Base-by-base conservation (phyloP, 2,797 vertebrate genomes). In the Scolopax bukidnonensis region DNA sequence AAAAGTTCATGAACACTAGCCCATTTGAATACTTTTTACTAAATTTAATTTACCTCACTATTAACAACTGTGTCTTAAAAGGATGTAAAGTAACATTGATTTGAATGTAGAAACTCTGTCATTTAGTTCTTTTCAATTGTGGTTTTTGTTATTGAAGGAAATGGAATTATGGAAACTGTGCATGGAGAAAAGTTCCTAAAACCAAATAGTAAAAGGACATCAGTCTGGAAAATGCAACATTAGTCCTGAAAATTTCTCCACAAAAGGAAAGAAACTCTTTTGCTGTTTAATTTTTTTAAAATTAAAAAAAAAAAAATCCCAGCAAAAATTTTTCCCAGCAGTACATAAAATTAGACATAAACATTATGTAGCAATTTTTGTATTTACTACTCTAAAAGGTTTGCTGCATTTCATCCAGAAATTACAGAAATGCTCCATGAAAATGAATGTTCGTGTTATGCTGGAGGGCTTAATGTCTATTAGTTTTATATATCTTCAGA, bases 21-120 rank as follows among this genome's bases (percentile, higher is more conserved):
- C 41, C 67, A 81, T 94, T 95, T 91, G 77, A 94, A 76, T 87
- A 90, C 64, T 28, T 51, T 86, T 63, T 67, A 12, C 53, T 92
- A 50, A 94, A 94, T 84, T 76, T 87, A 94, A 97, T 93, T 96
- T 93, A 86, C 54, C 51, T 93, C 51, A 61, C 43, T 89, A 63
- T 86, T 94, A 90, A 90, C 67, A 85, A 74, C 79, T 90, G 33
- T 21, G n/a, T 86, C 50, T 82, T 32, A 87, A 89, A 84, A 53
- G 67, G 30, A 84, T 74, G 27, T 63, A 51, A 94, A 73, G 48
- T 78, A 61, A 13, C 7, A 20, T 20, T 61, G 61, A 69, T 27
- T 21, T 78, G 75, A 95, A 71, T 70, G 53, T 23, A 68, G 79
- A 86, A 87, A 47, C 16, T 67, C 27, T 68, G 92, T 87, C 41